Percentiles rank a stretch among this genome's conserved stretches.
Evolutionary conservation across 2,797 vertebrate species (phyloP).

Genomic region (Trichosurus vulpecula): DNA sequence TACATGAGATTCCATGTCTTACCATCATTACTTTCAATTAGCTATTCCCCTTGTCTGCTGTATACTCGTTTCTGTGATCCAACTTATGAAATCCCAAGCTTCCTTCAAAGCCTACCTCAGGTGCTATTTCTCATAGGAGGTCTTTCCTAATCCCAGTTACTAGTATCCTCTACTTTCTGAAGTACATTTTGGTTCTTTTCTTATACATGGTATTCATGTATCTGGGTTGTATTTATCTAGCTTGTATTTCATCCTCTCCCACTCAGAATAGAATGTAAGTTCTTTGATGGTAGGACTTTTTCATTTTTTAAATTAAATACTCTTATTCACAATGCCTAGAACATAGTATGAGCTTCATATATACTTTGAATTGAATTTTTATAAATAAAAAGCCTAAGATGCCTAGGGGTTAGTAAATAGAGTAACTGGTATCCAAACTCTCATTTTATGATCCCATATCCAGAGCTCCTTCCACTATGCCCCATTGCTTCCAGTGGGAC

Average conservation of each 20-base stretch:
- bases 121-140: not conserved
- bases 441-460: not conserved
- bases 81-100: not conserved
- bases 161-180: not conserved
- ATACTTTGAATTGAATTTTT: not conserved
- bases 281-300: not conserved
- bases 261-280: not conserved
- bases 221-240: not conserved
- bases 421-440: not conserved
- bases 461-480: not conserved
- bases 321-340: not conserved
- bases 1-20: not conserved
- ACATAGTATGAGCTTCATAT: not conserved
- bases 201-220: not conserved
- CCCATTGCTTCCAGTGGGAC: not conserved
- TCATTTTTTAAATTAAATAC: not conserved
- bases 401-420: not conserved
- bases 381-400: not conserved
- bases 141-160: not conserved
- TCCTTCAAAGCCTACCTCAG: not conserved
- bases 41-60: not conserved
- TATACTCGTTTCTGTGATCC: not conserved
- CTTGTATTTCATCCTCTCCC: not conserved
- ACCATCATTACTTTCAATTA: not conserved
- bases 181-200: not conserved